Conservation (phyloP, 2,888 invertebrate genomes). For the Sarcophaga subvicina region DNA sequence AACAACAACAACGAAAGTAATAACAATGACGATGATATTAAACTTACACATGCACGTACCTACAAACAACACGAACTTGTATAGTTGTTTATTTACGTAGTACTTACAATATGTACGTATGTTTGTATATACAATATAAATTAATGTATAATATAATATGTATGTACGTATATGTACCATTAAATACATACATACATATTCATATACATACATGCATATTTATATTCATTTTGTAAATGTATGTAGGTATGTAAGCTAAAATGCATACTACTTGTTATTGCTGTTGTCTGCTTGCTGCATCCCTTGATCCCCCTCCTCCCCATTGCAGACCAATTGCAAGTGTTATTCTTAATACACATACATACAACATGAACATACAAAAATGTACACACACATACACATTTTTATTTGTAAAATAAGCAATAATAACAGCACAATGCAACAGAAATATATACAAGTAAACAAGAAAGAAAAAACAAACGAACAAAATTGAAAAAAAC, state of each 20-base stretch:
- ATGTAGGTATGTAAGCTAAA: conserved; percentile 53
- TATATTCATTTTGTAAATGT: conserved; percentile 7
- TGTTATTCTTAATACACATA: conserved; percentile 23
- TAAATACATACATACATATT: conserved; percentile 31
- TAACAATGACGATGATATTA: conserved; percentile 60
- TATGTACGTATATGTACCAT: conserved; percentile 20
- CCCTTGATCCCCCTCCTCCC: not conserved
- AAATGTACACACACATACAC: not conserved
- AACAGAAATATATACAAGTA: conserved; percentile 37
- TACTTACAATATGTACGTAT: conserved; percentile 9
- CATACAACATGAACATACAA: not conserved
- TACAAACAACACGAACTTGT: conserved; percentile 19
- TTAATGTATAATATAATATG: conserved; percentile 21
- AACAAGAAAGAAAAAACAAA: conserved; percentile 29
- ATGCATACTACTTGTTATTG: conserved; percentile 69
- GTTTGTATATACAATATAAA: conserved; percentile 23
- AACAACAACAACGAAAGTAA: conserved; percentile 59
- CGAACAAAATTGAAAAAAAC: conserved; percentile 56
- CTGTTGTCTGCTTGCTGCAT: conserved; percentile 15
- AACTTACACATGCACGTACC: conserved; percentile 57
- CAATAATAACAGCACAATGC: conserved; percentile 61
- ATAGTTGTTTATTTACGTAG: conserved; percentile 18
- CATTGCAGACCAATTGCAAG: conserved; percentile 27
- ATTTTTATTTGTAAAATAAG: conserved; percentile 51
- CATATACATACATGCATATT: conserved; percentile 28